These are phyloP conservation scores for Orchesellides sinensis DNA, from an alignment of 2,888 invertebrate genomes.

Conservation along the genomic window DNA sequence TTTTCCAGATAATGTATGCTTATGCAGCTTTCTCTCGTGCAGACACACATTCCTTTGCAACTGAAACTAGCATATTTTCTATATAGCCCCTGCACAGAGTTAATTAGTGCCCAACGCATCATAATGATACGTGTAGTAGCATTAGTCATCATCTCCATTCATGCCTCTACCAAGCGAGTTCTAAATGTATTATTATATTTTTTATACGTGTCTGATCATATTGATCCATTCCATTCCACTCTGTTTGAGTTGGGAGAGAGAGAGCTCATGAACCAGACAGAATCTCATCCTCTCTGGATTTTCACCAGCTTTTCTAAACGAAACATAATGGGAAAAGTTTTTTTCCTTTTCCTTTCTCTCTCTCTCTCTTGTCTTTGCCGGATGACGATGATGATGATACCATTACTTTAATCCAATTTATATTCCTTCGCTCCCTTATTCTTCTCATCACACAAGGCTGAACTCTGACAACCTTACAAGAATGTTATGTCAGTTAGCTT, in stretches of 20 bases:
- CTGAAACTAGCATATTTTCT: too few species aligned
- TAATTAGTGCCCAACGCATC: too few species aligned
- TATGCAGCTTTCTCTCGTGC: too few species aligned
- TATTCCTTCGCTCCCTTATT: neutral
- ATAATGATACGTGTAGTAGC: too few species aligned
- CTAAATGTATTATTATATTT: neutral
- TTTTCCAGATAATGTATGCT: too few species aligned
- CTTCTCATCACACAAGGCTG: neutral
- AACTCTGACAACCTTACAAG: neutral
- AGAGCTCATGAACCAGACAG: too few species aligned
- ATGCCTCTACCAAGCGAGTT: neutral
- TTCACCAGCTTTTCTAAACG: neutral
- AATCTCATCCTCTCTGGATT: too few species aligned
- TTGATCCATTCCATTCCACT: neutral
- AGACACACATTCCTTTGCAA: too few species aligned
- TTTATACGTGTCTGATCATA: neutral
- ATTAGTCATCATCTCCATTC: neutral
- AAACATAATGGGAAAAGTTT: slow-evolving; percentile 44
- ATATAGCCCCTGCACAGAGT: too few species aligned
- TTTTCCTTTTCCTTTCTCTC: neutral
- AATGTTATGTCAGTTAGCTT: neutral
- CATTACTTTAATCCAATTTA: slow-evolving; percentile 11
- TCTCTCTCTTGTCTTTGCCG: neutral
- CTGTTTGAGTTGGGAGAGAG: too few species aligned
- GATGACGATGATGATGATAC: neutral